Percentiles rank a stretch among this genome's conserved stretches.
These are phyloP conservation scores for Selene dorsalis DNA, from an alignment of 2,797 vertebrate species.

Conservation along the genomic window DNA sequence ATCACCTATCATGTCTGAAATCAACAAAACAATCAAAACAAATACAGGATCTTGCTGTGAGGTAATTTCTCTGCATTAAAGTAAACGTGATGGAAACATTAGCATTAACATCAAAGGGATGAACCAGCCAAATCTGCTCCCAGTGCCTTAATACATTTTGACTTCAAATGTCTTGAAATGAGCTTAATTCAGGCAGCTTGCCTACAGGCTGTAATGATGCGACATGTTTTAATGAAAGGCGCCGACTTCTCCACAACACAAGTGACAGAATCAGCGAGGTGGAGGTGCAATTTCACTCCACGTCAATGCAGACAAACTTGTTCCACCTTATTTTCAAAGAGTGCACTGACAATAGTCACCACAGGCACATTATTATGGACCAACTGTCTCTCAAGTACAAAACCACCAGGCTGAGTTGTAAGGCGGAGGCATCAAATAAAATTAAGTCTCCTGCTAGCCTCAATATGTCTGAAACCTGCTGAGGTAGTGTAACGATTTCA, in stretches of 20 bases:
- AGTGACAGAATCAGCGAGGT: constrained; percentile 34
- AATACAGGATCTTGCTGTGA: constrained; percentile 30
- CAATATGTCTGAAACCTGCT: constrained; percentile 66
- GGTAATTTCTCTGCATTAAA: constrained; percentile 37
- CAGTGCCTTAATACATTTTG: constrained; percentile 37
- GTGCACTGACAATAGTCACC: constrained; percentile 6
- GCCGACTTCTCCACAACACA: constrained; percentile 18
- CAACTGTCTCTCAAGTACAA: constrained; percentile 41
- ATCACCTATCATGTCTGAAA: constrained; percentile 37
- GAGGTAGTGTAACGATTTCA: constrained; percentile 48
- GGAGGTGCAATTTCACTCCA: constrained; percentile 9
- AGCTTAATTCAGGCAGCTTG: constrained; percentile 39
- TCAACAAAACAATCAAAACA: constrained; percentile 35
- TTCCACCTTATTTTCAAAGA: constrained; percentile 30
- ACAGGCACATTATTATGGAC: constrained; percentile 40
- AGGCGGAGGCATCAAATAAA: constrained; percentile 55
- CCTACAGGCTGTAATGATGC: constrained; percentile 31
- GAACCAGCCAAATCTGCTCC: constrained; percentile 17
- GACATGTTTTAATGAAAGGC: constrained; percentile 33
- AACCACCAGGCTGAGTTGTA: constrained; percentile 31
- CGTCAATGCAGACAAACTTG: constrained; percentile 15
- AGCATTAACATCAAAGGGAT: constrained; percentile 57
- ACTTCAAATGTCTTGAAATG: constrained; percentile 30
- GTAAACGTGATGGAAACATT: constrained; percentile 27
- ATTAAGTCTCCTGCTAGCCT: constrained; percentile 48